Percentiles rank a stretch among this genome's conserved stretches.
These are phyloP conservation scores for Brachystomella parvula DNA, from an alignment of 1,140 invertebrate species.

Conservation along the genomic window DNA sequence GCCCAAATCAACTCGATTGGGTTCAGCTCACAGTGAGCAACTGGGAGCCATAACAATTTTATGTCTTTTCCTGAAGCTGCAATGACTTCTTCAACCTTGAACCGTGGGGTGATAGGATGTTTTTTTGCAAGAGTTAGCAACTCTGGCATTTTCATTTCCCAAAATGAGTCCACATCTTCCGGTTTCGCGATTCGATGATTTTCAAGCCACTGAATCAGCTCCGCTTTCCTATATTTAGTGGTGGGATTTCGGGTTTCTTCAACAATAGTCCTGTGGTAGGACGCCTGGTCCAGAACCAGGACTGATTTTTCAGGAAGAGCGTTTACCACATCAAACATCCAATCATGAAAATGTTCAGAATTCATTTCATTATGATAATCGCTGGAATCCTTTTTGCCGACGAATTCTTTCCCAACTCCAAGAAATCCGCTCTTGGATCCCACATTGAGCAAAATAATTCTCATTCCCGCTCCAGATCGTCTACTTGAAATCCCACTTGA, in stretches of 20 bases:
- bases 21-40: constrained; percentile 25
- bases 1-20: constrained; percentile 20
- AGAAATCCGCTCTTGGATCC: neutral
- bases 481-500: neutral
- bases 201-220: neutral
- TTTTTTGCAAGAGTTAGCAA: neutral
- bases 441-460: neutral
- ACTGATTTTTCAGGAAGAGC: constrained; percentile 13
- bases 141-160: neutral
- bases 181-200: neutral
- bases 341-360: constrained; percentile 14
- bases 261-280: constrained; percentile 6
- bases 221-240: neutral
- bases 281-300: constrained; percentile 20
- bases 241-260: constrained; percentile 6
- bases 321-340: constrained; percentile 12
- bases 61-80: constrained; percentile 12
- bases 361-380: constrained; percentile 30
- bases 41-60: constrained; percentile 21
- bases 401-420: constrained; percentile 12
- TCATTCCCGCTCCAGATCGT: neutral
- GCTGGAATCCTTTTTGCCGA: constrained; percentile 19
- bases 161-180: neutral
- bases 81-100: constrained; percentile 12
- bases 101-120: neutral